Evolutionary conservation across 2,113 vertebrate species (phyloP).

Genomic region (Carlito syrichta): DNA sequence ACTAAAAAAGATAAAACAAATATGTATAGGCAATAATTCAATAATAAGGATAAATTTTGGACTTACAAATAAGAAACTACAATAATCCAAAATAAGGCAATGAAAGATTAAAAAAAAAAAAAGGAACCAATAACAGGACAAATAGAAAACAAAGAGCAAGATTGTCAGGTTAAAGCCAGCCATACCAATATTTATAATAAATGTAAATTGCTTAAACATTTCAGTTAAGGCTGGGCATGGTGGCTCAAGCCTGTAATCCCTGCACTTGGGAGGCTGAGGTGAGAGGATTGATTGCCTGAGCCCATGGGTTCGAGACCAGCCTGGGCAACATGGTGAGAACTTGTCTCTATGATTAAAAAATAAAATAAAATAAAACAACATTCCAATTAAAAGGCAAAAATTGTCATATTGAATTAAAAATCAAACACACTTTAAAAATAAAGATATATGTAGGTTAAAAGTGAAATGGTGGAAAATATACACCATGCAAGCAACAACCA

Average conservation of each 20-base stretch:
- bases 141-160: slow-evolving; percentile 22
- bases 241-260: too few relatives aligned
- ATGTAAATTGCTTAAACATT: not conserved
- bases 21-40: not conserved
- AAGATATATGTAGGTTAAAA: not conserved
- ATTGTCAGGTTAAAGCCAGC: not conserved
- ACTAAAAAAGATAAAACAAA: not conserved
- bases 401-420: too few relatives aligned
- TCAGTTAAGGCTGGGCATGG: too few relatives aligned
- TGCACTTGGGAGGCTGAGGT: too few relatives aligned
- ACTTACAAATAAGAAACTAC: not conserved
- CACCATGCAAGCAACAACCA: not conserved
- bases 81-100: not conserved
- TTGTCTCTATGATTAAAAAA: too few relatives aligned
- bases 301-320: too few relatives aligned
- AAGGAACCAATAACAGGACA: not conserved
- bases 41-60: not conserved
- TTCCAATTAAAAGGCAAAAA: not conserved
- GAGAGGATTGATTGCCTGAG: too few relatives aligned
- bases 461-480: not conserved
- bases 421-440: not conserved
- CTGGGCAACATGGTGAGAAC: too few relatives aligned
- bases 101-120: not conserved
- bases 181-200: not conserved
- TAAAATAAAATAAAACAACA: too few relatives aligned